These are phyloP conservation scores for Orbicella faveolata DNA, from an alignment of 64 coral and sea anemone genomes.

Conservation along the genomic window DNA sequence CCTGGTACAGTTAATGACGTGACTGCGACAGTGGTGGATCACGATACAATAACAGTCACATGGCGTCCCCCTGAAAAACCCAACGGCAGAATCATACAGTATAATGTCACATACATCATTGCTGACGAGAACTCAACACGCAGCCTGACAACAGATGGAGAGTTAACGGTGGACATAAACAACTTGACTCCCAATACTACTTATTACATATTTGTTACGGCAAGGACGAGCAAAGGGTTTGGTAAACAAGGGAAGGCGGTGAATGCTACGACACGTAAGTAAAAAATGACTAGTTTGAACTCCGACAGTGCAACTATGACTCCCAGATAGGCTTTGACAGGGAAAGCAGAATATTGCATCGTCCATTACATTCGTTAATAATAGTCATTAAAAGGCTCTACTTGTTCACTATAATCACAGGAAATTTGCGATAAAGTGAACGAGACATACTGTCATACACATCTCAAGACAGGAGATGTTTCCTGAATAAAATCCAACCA, in stretches of 20 bases:
- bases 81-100: slow-evolving; percentile 55
- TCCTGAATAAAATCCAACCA: too few species aligned
- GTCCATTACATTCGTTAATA: too few species aligned
- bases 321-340: too few species aligned
- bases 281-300: too few species aligned
- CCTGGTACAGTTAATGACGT: slow-evolving; percentile 48
- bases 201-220: slow-evolving; percentile 70
- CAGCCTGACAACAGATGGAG: neutral
- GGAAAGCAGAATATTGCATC: too few species aligned
- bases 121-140: neutral
- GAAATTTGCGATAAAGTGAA: too few species aligned
- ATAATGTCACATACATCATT: slow-evolving; percentile 62
- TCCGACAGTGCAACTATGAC: too few species aligned
- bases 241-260: slow-evolving; percentile 26
- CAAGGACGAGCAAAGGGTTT: slow-evolving; percentile 65
- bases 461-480: too few species aligned
- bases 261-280: slow-evolving; percentile 56
- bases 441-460: too few species aligned
- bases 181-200: slow-evolving; percentile 67
- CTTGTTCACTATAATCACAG: too few species aligned
- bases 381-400: too few species aligned
- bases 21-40: neutral
- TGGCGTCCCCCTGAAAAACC: slow-evolving; percentile 54
- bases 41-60: slow-evolving; percentile 35
- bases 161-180: neutral